These are phyloP conservation scores for Cremastinae sp. DNA, from an alignment of 2,888 invertebrate genomes.

Conservation along the genomic window DNA sequence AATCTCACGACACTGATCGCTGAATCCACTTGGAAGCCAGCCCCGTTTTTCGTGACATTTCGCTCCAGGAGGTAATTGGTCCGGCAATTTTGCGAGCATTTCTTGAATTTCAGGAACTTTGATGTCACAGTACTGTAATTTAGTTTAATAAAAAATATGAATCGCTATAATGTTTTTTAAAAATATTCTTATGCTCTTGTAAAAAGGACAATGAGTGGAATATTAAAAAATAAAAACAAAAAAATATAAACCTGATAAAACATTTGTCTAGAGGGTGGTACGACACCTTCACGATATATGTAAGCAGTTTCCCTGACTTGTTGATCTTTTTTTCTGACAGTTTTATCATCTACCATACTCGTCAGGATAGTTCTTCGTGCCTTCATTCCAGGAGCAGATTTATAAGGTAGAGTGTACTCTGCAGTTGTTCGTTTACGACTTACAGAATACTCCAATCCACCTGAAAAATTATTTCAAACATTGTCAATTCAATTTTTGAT, in stretches of 20 bases:
- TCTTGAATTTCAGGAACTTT: slow-evolving; percentile 89
- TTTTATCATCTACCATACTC: slow-evolving; percentile 71
- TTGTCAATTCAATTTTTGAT: background rate
- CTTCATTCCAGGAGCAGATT: slow-evolving; percentile 78
- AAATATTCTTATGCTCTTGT: background rate
- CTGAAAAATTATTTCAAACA: slow-evolving; percentile 69
- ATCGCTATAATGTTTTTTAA: background rate
- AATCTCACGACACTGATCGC: slow-evolving; percentile 87
- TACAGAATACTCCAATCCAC: slow-evolving; percentile 81
- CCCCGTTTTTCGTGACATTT: slow-evolving; percentile 88
- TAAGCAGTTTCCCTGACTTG: slow-evolving; percentile 81
- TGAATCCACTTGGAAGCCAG: slow-evolving; percentile 88
- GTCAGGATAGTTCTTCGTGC: slow-evolving; percentile 76
- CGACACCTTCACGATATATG: slow-evolving; percentile 85
- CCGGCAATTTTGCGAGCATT: slow-evolving; percentile 86
- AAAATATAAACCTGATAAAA: slow-evolving; percentile 88
- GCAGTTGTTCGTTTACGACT: slow-evolving; percentile 81
- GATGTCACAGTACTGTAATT: slow-evolving; percentile 91
- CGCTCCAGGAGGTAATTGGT: slow-evolving; percentile 82
- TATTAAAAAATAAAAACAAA: background rate
- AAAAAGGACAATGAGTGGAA: too few species aligned
- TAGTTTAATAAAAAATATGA: slow-evolving; percentile 19
- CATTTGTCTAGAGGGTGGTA: slow-evolving; percentile 92
- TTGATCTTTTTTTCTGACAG: slow-evolving; percentile 69
- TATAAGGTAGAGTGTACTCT: slow-evolving; percentile 80